Percentiles rank a stretch among this genome's conserved stretches.
phyloP scores from a whole-genome alignment of 2,888 invertebrate genomes.

The Campopleginae sp. region DNA sequence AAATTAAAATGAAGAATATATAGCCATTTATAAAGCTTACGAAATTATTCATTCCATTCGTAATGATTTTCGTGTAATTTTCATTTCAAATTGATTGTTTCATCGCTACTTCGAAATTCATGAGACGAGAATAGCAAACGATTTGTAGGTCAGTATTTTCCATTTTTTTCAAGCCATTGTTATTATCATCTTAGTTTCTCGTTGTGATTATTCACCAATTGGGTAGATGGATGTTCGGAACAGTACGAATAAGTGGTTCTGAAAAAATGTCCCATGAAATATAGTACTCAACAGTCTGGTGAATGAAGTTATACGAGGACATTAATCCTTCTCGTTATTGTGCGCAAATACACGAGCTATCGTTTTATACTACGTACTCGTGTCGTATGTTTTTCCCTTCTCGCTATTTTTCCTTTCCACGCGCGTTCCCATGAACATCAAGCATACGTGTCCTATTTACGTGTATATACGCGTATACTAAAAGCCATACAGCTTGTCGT shows the following conservation, averaged over 20 bases:
- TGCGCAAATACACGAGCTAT: constrained; percentile 43
- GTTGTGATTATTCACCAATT: background rate
- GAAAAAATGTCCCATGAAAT: constrained; percentile 36
- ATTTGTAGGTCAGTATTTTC: background rate
- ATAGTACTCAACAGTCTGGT: constrained; percentile 29
- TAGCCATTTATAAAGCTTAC: background rate
- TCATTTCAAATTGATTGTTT: background rate
- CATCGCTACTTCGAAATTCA: background rate
- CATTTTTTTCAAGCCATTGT: background rate
- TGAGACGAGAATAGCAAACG: background rate
- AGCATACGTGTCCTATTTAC: constrained; percentile 18
- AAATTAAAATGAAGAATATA: background rate
- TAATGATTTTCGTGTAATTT: background rate
- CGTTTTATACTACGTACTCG: constrained; percentile 38
- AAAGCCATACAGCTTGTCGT: constrained; percentile 6
- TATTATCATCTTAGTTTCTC: constrained; percentile 9
- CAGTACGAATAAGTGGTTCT: constrained; percentile 30
- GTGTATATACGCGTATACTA: background rate
- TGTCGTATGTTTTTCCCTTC: constrained; percentile 54
- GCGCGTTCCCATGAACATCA: constrained; percentile 40
- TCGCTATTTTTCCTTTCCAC: constrained; percentile 31
- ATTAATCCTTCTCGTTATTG: constrained; percentile 58
- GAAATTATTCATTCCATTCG: background rate
- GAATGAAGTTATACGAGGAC: constrained; percentile 60
- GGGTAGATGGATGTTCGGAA: constrained; percentile 12